Base-by-base conservation (phyloP, 2,113 vertebrate genomes). In the Lycocorax pyrrhopterus region DNA sequence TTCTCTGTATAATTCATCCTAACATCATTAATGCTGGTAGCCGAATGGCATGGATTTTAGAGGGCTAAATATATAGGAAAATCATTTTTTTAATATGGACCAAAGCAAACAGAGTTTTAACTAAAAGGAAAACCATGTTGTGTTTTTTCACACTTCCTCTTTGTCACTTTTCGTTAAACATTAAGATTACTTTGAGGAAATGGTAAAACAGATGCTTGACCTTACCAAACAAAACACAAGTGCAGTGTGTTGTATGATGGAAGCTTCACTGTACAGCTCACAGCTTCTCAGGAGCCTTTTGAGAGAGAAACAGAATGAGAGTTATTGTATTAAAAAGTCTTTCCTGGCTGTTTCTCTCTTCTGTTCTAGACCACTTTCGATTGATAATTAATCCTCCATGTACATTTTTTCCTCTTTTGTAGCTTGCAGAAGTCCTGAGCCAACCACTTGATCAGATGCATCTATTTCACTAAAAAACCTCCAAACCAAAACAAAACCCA, bases 1-100 rank as follows among this genome's bases (percentile, higher is more conserved):
- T 99, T 99, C 98, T 99, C 98, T 98, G 99, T 99, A 99, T 99
- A 99, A 99, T 99, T 99, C 98, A 98, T 98, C 98, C 98, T 99
- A 99, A 99, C 98, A 92, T 98, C 98, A 99, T 99, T 99, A 99
- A 99, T 99, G 98, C 97, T 98, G 98, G 98, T 99, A 99, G 98
- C 97, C 68, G 98, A 98, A 98, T 98, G 98, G 98, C 98, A 98
- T 98, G 97, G 98, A 98, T 98, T 98, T 98, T 98, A 97, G 91
- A 96, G 59, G 59, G 68, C 93, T 94, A 96, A 97, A 97, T 92
- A 96, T 97, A 97, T 95, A 97, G 95, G 94, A 87, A 95, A 96
- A 84, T 94, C 0, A 41, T 87, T 91, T 97, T 93, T 94, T 87
- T 63, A 94, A 78, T 81, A 87, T 87, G 56, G 58, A 84, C 75